Conservation (phyloP, 2,797 vertebrate genomes). For the Enteromius fasciolatus region DNA sequence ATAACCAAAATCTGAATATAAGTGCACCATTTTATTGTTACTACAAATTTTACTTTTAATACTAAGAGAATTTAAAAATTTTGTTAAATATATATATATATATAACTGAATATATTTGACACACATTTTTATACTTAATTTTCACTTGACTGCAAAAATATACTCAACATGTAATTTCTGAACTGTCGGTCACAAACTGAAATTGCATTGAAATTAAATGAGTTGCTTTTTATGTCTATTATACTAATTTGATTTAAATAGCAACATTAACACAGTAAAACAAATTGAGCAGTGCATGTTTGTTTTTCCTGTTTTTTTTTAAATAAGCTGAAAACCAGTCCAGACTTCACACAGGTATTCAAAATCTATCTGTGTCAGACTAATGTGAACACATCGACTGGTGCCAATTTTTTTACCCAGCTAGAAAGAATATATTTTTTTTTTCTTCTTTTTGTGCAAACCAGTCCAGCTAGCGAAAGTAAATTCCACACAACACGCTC, state of each 20-base stretch:
- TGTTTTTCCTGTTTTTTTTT: neutral
- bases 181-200: neutral
- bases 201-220: neutral
- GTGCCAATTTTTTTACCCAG: neutral
- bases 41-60: too few species aligned
- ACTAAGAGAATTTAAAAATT: too few species aligned
- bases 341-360: neutral
- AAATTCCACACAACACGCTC: slow-evolving; percentile 1
- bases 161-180: neutral
- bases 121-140: too few species aligned
- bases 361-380: too few species aligned
- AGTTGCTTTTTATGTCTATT: neutral
- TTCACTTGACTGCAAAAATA: neutral
- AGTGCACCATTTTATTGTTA: too few species aligned
- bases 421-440: neutral
- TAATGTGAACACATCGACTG: neutral
- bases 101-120: too few species aligned
- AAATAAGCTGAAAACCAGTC: neutral
- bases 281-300: neutral
- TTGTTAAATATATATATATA: too few species aligned
- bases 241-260: neutral
- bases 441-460: neutral
- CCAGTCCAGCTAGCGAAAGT: slow-evolving; percentile 7
- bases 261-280: neutral
- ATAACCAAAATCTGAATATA: too few species aligned